These are phyloP conservation scores for Trematocara unimaculatum DNA, from an alignment of 2,113 vertebrate genomes.

Conservation along the genomic window DNA sequence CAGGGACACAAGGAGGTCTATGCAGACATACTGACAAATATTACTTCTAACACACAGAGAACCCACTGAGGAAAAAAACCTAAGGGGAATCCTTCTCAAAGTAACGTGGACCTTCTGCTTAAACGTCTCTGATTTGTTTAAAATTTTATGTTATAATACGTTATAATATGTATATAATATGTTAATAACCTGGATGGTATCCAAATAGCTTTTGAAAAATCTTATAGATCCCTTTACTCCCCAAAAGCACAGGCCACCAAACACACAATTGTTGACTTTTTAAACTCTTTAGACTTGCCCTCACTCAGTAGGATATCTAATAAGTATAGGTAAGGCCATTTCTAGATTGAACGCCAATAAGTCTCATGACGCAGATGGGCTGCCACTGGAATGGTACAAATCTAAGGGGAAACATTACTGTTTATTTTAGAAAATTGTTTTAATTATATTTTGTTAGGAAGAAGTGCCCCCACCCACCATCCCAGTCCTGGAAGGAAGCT, in stretches of 20 bases:
- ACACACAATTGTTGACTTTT: background rate
- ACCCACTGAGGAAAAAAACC: background rate
- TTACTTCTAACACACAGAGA: background rate
- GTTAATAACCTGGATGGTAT: background rate
- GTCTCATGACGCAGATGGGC: background rate
- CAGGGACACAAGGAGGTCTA: background rate
- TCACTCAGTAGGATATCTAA: background rate
- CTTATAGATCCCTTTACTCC: background rate
- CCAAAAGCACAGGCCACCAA: background rate
- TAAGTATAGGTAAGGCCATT: background rate
- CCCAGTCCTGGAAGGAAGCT: background rate
- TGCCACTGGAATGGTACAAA: background rate
- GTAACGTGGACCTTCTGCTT: background rate
- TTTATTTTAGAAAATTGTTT: background rate
- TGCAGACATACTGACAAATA: background rate
- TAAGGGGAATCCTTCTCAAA: background rate
- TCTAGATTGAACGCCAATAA: background rate
- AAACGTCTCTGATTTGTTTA: background rate
- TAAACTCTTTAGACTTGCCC: background rate
- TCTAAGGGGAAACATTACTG: background rate
- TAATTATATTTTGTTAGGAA: background rate
- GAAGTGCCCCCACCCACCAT: background rate
- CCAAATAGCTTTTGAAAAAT: background rate
- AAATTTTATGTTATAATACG: background rate
- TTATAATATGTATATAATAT: background rate